Base-by-base conservation (phyloP, 2,888 invertebrate genomes). In the Caenorhabditis macrosperma region DNA sequence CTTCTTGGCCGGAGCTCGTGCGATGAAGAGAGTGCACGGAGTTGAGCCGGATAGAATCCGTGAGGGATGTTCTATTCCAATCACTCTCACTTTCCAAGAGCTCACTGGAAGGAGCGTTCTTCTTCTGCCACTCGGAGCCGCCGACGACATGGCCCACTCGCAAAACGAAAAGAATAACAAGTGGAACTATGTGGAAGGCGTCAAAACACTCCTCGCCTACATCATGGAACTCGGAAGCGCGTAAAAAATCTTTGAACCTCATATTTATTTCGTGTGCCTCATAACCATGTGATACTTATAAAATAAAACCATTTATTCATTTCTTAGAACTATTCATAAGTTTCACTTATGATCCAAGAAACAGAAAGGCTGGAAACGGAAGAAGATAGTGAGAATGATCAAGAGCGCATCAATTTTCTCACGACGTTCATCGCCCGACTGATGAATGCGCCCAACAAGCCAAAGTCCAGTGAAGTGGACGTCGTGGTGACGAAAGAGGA, bases 101-200 rank as follows among this genome's bases (percentile, higher is more conserved):
- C 67, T 88, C 17, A 90, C 89, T 22, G 88, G 95, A 0, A 95
- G 95, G 91, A 97, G 96, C 92, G 96, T 97, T 57, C 93, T 98
- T 89, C 93, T 99, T 82, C 93, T 99, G 85, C 98, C 98, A 0
- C 94, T 99, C 91, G 98, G 98, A 64, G 94, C 95, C 68, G 94
- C 95, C 72, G 97, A 98, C 92, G 99, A 99, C 92, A 97, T 97
- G 87, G 97, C 98, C 78, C 99, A 99, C 93, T 97, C 97, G 96
- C 89, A 98, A 92, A 98, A 98, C 92, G 98, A 99, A 92, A 99
- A 99, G 92, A 93, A 99, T 87, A 94, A 97, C 72, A 75, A 76
- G 35, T 81, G 71, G 78, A 89, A 89, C 77, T 90, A 90, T 78
- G 85, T 86, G 52, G 77, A 90, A 52, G 89, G 89, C n/a, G 87